phyloP scores from a whole-genome alignment of 2,888 invertebrate species.

The Galerucella pusilla region DNA sequence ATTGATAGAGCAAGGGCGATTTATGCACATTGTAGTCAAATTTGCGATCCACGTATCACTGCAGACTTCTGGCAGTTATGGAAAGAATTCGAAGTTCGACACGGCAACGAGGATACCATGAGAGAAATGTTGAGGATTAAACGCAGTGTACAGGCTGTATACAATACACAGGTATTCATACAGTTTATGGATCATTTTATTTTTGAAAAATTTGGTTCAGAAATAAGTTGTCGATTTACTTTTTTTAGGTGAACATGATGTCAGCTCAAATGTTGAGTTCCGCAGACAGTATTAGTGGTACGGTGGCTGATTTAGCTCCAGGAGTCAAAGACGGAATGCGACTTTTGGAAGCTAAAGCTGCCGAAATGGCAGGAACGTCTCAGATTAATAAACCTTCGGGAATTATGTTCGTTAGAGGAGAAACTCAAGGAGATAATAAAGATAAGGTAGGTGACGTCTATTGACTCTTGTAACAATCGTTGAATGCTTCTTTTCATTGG shows the following conservation, averaged over 20 bases:
- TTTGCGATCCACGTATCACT: constrained; percentile 98
- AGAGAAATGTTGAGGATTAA: constrained; percentile 98
- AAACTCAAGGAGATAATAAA: constrained; percentile 80
- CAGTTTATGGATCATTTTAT: background rate
- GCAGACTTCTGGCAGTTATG: constrained; percentile 97
- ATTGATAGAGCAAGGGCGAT: constrained; percentile 97
- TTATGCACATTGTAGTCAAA: constrained; percentile 98
- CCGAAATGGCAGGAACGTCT: constrained; percentile 71
- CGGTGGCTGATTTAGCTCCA: constrained; percentile 78
- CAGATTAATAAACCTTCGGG: constrained; percentile 60
- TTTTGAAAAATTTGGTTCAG: background rate
- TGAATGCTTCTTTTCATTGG: background rate
- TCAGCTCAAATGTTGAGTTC: constrained; percentile 95
- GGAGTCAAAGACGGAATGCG: constrained; percentile 89
- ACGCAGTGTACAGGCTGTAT: constrained; percentile 96
- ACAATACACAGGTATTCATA: constrained; percentile 83
- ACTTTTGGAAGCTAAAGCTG: constrained; percentile 85
- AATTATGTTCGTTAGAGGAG: constrained; percentile 90
- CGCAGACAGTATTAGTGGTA: constrained; percentile 73
- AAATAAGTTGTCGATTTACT: background rate
- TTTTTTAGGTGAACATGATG: constrained; percentile 88
- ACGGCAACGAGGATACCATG: constrained; percentile 99
- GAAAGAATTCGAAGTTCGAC: constrained; percentile 99
- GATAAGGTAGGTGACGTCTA: constrained; percentile 64
- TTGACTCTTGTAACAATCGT: background rate